Percentiles rank a stretch among this genome's conserved stretches.
Conservation (phyloP, 2,113 vertebrate genomes). For the Ailurus styani region DNA sequence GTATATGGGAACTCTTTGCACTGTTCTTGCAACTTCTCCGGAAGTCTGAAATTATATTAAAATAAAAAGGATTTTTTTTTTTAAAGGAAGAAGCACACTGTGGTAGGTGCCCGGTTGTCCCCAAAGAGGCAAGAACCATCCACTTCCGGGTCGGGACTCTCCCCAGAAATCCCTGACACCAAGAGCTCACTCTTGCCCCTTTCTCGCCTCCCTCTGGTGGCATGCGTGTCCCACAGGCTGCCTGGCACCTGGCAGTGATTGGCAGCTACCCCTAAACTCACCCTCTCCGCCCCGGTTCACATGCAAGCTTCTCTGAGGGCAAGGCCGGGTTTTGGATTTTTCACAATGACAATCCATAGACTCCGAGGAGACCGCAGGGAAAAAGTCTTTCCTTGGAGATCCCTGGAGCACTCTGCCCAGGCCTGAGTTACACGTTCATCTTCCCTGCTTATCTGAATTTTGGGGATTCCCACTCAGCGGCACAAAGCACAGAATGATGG, state of each 20-base stretch:
- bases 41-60: background rate
- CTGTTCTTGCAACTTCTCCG: background rate
- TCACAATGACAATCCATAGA: background rate
- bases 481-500: background rate
- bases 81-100: background rate
- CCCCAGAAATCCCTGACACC: background rate
- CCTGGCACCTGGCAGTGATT: conserved; percentile 44
- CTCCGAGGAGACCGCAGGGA: background rate
- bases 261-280: background rate
- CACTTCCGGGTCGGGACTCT: background rate
- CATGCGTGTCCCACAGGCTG: background rate
- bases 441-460: background rate
- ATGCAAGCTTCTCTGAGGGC: background rate
- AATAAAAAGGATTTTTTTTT: background rate
- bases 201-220: conserved; percentile 12
- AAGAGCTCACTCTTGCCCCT: background rate
- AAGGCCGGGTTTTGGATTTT: background rate
- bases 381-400: background rate
- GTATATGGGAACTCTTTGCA: background rate
- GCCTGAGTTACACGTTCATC: background rate
- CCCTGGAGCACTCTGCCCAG: background rate
- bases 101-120: accelerated
- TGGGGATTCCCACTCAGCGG: background rate
- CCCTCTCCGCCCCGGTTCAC: accelerated
- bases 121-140: conserved; percentile 35